Evolutionary conservation across 2,888 invertebrate species (phyloP).

Genomic region (Calameuta filiformis): DNA sequence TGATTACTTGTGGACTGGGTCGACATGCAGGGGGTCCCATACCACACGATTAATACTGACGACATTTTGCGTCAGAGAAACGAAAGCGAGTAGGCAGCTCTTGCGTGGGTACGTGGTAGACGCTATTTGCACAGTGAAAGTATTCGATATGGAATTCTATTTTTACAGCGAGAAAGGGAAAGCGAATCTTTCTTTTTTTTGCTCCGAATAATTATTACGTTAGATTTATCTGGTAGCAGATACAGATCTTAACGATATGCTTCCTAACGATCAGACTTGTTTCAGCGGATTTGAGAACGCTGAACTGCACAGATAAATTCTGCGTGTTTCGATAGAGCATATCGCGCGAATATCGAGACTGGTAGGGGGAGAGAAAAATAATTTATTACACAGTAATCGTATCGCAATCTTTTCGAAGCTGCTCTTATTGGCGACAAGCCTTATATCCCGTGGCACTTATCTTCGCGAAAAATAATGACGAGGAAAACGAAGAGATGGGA

Average conservation of each 20-base stretch:
- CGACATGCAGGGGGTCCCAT: slow-evolving; percentile 1
- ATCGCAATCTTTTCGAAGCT: background rate
- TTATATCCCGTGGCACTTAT: slow-evolving; percentile 2
- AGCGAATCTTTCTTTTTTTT: background rate
- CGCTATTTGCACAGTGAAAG: background rate
- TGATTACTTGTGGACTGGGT: slow-evolving; percentile 2
- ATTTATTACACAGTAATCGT: background rate
- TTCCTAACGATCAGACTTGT: background rate
- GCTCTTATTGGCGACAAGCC: background rate
- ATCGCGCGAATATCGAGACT: background rate
- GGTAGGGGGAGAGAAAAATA: background rate
- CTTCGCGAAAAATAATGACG: slow-evolving; percentile 14
- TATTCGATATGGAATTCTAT: background rate
- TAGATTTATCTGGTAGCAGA: background rate
- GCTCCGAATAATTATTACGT: background rate
- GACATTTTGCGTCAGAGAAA: background rate
- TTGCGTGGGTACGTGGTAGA: background rate
- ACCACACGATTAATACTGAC: background rate
- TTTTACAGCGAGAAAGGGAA: background rate
- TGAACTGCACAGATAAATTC: background rate
- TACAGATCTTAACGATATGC: background rate
- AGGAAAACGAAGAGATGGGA: slow-evolving; percentile 4
- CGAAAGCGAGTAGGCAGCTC: background rate
- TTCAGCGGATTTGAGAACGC: background rate
- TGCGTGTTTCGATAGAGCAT: background rate